Conservation (phyloP, 2,113 vertebrate genomes). For the Jacana jacana region DNA sequence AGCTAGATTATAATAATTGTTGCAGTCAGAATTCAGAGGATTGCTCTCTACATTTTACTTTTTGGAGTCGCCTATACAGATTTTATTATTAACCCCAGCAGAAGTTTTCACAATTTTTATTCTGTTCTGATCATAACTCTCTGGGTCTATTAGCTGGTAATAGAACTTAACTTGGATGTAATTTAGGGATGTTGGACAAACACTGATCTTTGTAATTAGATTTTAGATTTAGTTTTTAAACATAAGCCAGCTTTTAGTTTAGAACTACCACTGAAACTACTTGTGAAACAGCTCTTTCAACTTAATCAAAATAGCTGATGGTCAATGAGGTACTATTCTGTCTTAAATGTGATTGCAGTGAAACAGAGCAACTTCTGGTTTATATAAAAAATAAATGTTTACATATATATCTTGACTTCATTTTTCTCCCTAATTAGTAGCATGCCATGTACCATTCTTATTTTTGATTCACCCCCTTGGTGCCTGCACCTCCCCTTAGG, state of each 20-base stretch:
- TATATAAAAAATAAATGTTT: constrained; percentile 20
- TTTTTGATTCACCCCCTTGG: constrained; percentile 67
- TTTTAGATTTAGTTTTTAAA: not conserved
- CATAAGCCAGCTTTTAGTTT: not conserved
- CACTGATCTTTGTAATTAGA: not conserved
- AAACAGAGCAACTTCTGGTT: constrained; percentile 47
- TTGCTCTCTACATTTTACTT: not conserved
- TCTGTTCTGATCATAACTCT: not conserved
- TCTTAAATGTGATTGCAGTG: constrained; percentile 16
- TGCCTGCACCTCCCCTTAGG: constrained; percentile 63
- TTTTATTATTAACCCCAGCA: not conserved
- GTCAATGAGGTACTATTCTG: not conserved
- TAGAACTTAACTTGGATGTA: not conserved
- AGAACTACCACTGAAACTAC: not conserved
- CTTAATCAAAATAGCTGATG: constrained; percentile 12
- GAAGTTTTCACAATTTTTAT: not conserved
- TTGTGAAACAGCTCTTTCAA: constrained; percentile 31
- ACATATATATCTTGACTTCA: constrained; percentile 55
- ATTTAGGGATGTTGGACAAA: not conserved
- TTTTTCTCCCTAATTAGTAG: constrained; percentile 76
- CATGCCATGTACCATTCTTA: constrained; percentile 65
- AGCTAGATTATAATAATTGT: not conserved
- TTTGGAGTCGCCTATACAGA: not conserved
- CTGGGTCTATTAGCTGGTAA: not conserved
- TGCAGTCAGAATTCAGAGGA: not conserved